Conservation (phyloP, 2,113 vertebrate genomes). For the Axis porcinus region DNA sequence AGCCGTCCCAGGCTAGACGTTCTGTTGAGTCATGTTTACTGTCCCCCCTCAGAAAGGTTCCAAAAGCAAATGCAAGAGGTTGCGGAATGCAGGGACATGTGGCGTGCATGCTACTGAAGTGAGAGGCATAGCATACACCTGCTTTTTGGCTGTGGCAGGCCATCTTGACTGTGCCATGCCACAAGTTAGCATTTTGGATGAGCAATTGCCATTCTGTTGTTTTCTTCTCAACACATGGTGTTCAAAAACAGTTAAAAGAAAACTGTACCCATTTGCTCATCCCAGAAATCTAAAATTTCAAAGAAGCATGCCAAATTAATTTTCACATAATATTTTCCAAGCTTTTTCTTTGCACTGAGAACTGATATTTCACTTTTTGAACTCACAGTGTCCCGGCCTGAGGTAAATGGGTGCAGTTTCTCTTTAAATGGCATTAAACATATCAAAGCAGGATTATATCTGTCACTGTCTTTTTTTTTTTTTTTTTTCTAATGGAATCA, state of each 20-base stretch:
- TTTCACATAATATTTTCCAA: conserved; percentile 78
- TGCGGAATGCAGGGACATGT: conserved; percentile 82
- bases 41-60: conserved; percentile 71
- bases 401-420: conserved; percentile 69
- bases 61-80: conserved; percentile 78
- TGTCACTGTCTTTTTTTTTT: conserved; percentile 61
- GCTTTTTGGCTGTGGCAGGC: conserved; percentile 81
- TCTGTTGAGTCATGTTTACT: conserved; percentile 66
- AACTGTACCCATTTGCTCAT: conserved; percentile 86
- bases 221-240: conserved; percentile 88
- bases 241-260: conserved; percentile 88
- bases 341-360: conserved; percentile 68
- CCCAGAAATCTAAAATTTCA: conserved; percentile 82
- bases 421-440: conserved; percentile 69
- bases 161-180: conserved; percentile 78
- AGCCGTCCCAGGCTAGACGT: conserved; percentile 54
- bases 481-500: conserved; percentile 64
- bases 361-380: conserved; percentile 72
- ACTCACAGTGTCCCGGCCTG: conserved; percentile 58
- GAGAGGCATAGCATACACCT: conserved; percentile 81
- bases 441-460: conserved; percentile 67
- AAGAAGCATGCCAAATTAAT: conserved; percentile 81
- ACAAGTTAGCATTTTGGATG: conserved; percentile 88
- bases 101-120: conserved; percentile 72
- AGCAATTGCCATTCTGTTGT: conserved; percentile 89